Base-by-base conservation (phyloP, 2,113 vertebrate species). In the Merops nubicus region DNA sequence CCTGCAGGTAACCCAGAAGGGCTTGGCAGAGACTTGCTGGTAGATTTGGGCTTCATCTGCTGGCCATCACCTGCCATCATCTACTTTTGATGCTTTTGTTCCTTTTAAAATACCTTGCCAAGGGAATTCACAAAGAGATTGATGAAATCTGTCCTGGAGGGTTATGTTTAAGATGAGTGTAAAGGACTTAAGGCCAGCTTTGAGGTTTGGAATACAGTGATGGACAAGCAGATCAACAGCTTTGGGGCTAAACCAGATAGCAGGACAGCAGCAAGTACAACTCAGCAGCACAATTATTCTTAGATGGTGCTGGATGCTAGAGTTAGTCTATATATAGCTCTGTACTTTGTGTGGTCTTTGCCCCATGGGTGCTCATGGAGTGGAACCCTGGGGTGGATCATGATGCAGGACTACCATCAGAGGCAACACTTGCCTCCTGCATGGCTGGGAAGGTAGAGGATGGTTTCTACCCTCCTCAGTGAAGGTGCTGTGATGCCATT, bases 371-470 rank as follows among this genome's bases (percentile, higher is more conserved):
- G 43, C 34, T 38, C 1, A 2, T 68, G 73, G 25, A 75, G 23
- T 26, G 42, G 63, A 45, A 21, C 11, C 42, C 36, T 56, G 22
- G 26, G 10, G 12, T 38, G 16, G 22, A 17, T 45, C 31, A 21
- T 21, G 14, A 11, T 9, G 7, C 12, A 42, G 54, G 29, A 23
- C 54, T 88, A 7, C 48, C 2, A 5, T 1, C 8, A 40, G 34
- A 70, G 50, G 50, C 54, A 59, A 36, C 0, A 3, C 1, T 3
- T 43, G 28, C 12, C 25, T 76, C 12, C 63, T 2, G 0, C 25
- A 18, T 38, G 34, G 56, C 43, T 42, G 19, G 6, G 15, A 13
- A n/a, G 31, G 45, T 23, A 60, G 26, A 36, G 9, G 18, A 25
- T 91, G 68, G 25, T 65, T 93, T 81, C n/a, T 17, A 26, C 23